Conservation (phyloP, 92 coral and sea anemone genomes). For the Palythoa heliodiscus region DNA sequence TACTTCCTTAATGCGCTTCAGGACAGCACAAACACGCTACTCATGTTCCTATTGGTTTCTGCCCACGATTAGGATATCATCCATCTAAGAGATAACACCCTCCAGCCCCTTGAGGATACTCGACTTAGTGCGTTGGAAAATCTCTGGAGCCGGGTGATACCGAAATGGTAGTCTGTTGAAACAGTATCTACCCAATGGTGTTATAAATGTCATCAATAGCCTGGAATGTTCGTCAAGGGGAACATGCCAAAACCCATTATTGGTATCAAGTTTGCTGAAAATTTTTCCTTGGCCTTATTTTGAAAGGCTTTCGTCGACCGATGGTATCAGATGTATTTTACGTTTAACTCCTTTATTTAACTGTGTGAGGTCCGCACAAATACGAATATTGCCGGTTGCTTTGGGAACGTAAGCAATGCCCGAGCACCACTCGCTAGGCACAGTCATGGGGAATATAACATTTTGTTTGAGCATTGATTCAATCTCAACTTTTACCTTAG, state of each 20-base stretch:
- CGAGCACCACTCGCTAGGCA: slow-evolving; percentile 26
- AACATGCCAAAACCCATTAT: slow-evolving; percentile 56
- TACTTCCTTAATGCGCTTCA: slow-evolving; percentile 44
- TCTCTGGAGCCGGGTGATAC: slow-evolving; percentile 48
- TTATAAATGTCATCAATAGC: slow-evolving; percentile 50
- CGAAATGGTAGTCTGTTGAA: slow-evolving; percentile 61
- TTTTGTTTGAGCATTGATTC: slow-evolving; percentile 39
- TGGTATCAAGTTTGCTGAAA: slow-evolving; percentile 50
- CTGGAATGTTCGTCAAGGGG: slow-evolving; percentile 41
- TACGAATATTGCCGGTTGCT: slow-evolving; percentile 23
- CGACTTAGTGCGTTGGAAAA: slow-evolving; percentile 49
- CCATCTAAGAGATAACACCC: slow-evolving; percentile 51
- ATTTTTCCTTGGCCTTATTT: slow-evolving; percentile 15
- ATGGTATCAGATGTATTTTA: slow-evolving; percentile 38
- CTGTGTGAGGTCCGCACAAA: slow-evolving; percentile 43
- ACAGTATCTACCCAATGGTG: slow-evolving; percentile 57
- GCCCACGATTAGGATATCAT: slow-evolving; percentile 61
- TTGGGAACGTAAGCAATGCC: slow-evolving; percentile 46
- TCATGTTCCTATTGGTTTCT: slow-evolving; percentile 45
- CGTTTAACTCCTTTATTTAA: slow-evolving; percentile 42
- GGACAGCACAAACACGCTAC: slow-evolving; percentile 28
- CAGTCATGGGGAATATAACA: slow-evolving; percentile 36
- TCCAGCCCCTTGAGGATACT: slow-evolving; percentile 43
- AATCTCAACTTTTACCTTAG: slow-evolving; percentile 39
- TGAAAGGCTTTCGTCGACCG: slow-evolving; percentile 38